Evolutionary conservation across 2,797 vertebrate genomes (phyloP), one percentile per base, ranked within the genome.

Genomic region (Naso thynnoides): DNA sequence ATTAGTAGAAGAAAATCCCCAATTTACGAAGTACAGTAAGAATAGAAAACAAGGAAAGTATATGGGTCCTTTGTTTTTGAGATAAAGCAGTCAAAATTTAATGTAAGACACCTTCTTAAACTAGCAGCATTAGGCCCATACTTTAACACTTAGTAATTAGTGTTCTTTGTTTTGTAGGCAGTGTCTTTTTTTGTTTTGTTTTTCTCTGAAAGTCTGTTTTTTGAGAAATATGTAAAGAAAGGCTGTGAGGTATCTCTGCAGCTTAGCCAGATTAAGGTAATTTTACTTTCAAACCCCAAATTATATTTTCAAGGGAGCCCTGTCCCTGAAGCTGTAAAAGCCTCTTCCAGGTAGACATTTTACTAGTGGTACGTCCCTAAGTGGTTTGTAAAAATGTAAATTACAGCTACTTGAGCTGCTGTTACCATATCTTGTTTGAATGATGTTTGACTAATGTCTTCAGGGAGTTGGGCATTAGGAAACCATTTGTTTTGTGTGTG

Each of bases 361-460:
- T 42, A 42, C n/a, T 23, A 48, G 45, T 2, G 0, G 68, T 54
- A 29, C 36, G 44, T 73, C 66, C 50, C 57, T 50, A 38, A 71
- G 29, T 26, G 26, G 27, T 60, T 62, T 68, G 8, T 8, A 55
- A 29, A 50, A 50, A 63, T 18, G 26, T 14, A 80, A 65, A 73
- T 33, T 9, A 69, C 29, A 23, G 44, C 53, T 50, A 24, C 55
- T 19, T 55, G 10, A 55, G 41, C 8, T 56, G 26, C 24, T 42
- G 50, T 50, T 41, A 47, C 24, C 24, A 38, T 59, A 56, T 76
- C 18, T 41, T 42, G 31, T 79, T 55, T 68, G 47, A 70, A 73
- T 76, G 23, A 53, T 1, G 5, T 83, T 70, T 79, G 63, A 76
- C 76, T 57, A 76, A 76, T 68, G 66, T 66, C 58, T 53, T 60